A percentile compares a stretch with the other conserved stretches of the same genome.
These are phyloP conservation scores for Nothoprocta pentlandii DNA, from an alignment of 2,113 vertebrate genomes.

Conservation along the genomic window DNA sequence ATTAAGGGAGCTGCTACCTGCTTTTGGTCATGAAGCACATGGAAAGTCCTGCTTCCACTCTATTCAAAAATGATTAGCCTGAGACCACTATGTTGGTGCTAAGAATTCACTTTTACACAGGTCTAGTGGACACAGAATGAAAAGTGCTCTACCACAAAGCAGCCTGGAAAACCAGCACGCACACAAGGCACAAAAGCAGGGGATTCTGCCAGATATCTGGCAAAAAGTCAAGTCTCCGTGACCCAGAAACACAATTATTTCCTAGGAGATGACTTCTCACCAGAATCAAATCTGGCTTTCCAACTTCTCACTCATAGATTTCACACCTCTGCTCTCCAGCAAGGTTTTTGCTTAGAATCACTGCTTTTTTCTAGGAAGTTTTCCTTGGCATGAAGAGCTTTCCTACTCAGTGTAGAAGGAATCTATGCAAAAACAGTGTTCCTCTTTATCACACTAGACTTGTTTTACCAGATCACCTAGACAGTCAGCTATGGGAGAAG, in stretches of 20 bases:
- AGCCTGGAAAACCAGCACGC: neutral
- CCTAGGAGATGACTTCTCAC: neutral
- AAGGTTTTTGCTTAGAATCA: neutral
- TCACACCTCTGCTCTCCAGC: neutral
- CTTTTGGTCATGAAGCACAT: neutral
- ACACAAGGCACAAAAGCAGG: neutral
- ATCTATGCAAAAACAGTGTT: neutral
- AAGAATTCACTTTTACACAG: neutral
- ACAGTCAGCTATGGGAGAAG: neutral
- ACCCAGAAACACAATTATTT: neutral
- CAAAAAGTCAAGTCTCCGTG: neutral
- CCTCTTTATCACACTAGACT: neutral
- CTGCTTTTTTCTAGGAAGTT: neutral
- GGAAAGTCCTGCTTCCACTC: neutral
- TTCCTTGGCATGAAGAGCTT: neutral
- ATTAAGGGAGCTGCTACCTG: neutral
- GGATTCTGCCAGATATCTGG: neutral
- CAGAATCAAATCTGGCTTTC: constrained; percentile 2
- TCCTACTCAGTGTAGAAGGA: neutral
- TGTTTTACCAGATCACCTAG: neutral
- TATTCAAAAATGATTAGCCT: neutral
- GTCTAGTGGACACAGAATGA: neutral
- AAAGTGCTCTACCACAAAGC: neutral
- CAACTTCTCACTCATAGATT: neutral
- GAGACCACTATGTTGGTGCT: neutral